phyloP scores from a whole-genome alignment of 2,113 vertebrate species.

The Cacatua alba region DNA sequence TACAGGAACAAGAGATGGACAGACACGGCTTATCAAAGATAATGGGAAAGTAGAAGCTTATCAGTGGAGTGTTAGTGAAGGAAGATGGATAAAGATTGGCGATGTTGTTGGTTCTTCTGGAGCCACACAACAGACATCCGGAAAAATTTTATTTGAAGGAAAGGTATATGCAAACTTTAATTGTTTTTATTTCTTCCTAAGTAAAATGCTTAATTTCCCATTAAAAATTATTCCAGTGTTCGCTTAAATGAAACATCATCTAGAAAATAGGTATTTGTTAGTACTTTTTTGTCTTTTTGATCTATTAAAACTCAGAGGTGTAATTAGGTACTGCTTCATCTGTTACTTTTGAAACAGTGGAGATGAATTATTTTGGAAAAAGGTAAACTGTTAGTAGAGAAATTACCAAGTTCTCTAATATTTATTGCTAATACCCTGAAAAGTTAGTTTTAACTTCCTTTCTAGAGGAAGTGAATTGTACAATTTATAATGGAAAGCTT shows the following conservation, averaged over 20 bases:
- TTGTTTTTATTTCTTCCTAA: neutral
- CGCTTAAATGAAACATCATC: neutral
- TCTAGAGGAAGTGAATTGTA: neutral
- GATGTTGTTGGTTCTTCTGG: constrained; percentile 96
- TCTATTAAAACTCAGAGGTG: neutral
- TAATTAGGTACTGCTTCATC: neutral
- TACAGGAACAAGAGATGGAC: constrained; percentile 81
- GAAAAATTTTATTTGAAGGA: constrained; percentile 92
- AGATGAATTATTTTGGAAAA: neutral
- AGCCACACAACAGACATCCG: constrained; percentile 89
- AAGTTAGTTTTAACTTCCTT: neutral
- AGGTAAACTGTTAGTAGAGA: neutral
- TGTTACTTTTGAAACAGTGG: neutral
- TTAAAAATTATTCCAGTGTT: neutral
- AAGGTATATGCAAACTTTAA: constrained; percentile 81
- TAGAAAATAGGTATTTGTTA: neutral
- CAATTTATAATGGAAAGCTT: neutral
- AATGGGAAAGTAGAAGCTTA: constrained; percentile 83
- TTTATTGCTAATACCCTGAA: neutral
- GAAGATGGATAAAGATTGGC: constrained; percentile 95
- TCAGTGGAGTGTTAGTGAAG: constrained; percentile 82
- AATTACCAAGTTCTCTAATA: neutral
- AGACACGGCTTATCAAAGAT: constrained; percentile 83
- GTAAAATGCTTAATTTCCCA: neutral
- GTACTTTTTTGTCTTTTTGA: neutral